A percentile compares a stretch with the other conserved stretches of the same genome.
These are phyloP conservation scores for Cladorhizidae sp. DNA, from an alignment of 37 sponge, comb jelly and placozoan species.

Conservation along the genomic window DNA sequence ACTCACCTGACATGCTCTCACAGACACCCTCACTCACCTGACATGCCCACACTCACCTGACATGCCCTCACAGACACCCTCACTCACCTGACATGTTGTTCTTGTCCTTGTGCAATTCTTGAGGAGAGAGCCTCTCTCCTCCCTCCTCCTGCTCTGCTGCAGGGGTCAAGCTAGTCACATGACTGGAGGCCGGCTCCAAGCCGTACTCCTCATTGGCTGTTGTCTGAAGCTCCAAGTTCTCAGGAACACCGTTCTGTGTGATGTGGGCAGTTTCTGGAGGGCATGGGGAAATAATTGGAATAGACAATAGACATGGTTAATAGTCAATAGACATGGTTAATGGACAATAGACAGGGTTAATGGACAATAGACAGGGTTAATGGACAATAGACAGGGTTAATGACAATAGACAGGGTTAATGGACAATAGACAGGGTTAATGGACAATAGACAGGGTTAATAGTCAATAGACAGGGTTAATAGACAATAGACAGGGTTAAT, in stretches of 20 bases:
- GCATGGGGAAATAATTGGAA: too few species aligned
- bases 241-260: slow-evolving; percentile 17
- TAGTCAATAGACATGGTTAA: too few species aligned
- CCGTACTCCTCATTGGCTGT: neutral
- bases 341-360: too few species aligned
- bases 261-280: neutral
- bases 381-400: too few species aligned
- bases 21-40: neutral
- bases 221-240: neutral
- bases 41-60: neutral
- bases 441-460: too few species aligned
- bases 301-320: too few species aligned
- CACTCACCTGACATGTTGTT: neutral
- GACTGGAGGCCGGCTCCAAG: neutral
- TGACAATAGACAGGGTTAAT: too few species aligned
- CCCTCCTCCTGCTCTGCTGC: neutral
- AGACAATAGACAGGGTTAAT: too few species aligned
- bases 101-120: neutral
- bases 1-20: too few species aligned
- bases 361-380: too few species aligned
- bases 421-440: too few species aligned
- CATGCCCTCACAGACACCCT: neutral
- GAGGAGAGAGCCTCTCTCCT: neutral
- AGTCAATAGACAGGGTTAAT: too few species aligned
- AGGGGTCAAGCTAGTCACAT: neutral